Evolutionary conservation across 1,140 invertebrate species (phyloP).

Genomic region (Armadillidium nasatum): DNA sequence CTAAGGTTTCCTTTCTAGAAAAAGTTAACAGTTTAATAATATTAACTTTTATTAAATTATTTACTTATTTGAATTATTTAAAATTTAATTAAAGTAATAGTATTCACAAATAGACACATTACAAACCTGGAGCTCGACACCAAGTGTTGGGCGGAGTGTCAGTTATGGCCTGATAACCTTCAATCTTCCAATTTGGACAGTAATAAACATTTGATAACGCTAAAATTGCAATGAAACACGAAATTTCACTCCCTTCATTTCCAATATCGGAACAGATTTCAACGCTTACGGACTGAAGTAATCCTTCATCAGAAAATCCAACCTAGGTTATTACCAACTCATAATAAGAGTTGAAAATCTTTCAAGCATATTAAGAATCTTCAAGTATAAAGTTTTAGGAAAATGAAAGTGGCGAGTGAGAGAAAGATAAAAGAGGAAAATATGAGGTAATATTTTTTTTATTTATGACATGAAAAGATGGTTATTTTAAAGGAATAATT

Average conservation of each 20-base stretch:
- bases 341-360: too few species aligned
- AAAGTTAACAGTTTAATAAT: too few species aligned
- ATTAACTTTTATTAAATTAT: too few species aligned
- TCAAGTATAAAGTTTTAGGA: not conserved
- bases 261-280: constrained; percentile 31
- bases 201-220: constrained; percentile 33
- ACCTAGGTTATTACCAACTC: constrained; percentile 20
- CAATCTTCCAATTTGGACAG: constrained; percentile 33
- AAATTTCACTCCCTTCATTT: constrained; percentile 17
- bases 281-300: constrained; percentile 34
- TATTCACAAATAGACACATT: too few species aligned
- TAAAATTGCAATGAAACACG: too few species aligned
- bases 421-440: not conserved
- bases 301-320: constrained; percentile 43
- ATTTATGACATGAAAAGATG: too few species aligned
- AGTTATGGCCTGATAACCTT: constrained; percentile 33
- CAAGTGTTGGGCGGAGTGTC: constrained; percentile 45
- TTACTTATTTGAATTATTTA: too few species aligned
- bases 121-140: constrained; percentile 46
- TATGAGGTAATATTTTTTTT: too few species aligned
- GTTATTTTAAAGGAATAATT: too few species aligned
- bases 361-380: too few species aligned
- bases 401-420: not conserved
- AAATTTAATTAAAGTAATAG: too few species aligned
- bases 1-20: too few species aligned